A percentile compares a stretch with the other conserved stretches of the same genome.
These are phyloP conservation scores for Drepana falcataria DNA, from an alignment of 2,888 invertebrate species.

Conservation along the genomic window DNA sequence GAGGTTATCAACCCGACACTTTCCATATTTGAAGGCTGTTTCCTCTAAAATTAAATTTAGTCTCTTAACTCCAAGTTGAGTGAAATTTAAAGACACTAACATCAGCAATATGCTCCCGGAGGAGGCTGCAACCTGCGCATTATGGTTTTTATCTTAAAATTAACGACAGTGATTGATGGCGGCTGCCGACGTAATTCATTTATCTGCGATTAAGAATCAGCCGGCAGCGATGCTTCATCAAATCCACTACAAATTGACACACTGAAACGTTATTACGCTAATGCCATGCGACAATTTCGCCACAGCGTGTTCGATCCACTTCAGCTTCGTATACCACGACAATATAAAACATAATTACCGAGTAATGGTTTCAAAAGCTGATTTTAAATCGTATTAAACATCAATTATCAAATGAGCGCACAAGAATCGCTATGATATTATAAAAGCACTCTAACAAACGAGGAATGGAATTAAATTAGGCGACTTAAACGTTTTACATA, in stretches of 20 bases:
- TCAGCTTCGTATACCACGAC: background rate
- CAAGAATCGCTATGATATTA: background rate
- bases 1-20: too few relatives aligned
- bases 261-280: slow-evolving; percentile 31
- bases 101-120: slow-evolving; percentile 15
- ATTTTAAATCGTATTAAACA: background rate
- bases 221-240: slow-evolving; percentile 31
- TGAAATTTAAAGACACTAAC: background rate
- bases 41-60: too few relatives aligned
- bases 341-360: background rate
- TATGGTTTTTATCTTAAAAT: slow-evolving; percentile 65
- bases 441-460: slow-evolving; percentile 12
- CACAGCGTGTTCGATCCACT: background rate
- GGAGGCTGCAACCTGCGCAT: slow-evolving; percentile 34
- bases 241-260: slow-evolving; percentile 39
- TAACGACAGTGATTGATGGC: slow-evolving; percentile 64
- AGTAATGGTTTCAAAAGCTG: background rate
- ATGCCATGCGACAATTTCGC: slow-evolving; percentile 7
- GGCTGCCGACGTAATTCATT: slow-evolving; percentile 59
- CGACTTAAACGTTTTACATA: slow-evolving; percentile 47
- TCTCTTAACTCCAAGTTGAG: background rate
- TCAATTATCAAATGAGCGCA: background rate
- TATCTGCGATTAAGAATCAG: slow-evolving; percentile 56
- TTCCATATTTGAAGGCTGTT: too few relatives aligned
- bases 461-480: slow-evolving; percentile 33